Evolutionary conservation across 2,888 invertebrate genomes (phyloP).

Genomic region (Leptodirus hochenwartii): DNA sequence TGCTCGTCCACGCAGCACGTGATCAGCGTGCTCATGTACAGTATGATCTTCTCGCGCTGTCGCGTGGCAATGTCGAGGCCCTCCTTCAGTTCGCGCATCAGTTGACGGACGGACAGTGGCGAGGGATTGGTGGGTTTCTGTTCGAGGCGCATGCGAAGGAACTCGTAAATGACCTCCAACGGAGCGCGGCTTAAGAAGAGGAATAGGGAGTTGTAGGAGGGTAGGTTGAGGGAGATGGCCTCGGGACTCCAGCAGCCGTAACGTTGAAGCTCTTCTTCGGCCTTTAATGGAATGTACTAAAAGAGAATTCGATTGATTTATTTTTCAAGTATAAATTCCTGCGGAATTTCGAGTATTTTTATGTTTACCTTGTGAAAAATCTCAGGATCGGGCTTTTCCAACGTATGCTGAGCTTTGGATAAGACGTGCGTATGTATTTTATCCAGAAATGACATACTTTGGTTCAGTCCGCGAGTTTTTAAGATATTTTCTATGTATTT

Average conservation of each 20-base stretch:
- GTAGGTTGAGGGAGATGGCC: slow-evolving; percentile 57
- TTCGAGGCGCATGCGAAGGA: slow-evolving; percentile 68
- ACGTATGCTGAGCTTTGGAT: slow-evolving; percentile 49
- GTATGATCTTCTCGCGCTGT: slow-evolving; percentile 58
- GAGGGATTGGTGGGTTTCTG: slow-evolving; percentile 69
- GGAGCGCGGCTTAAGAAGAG: slow-evolving; percentile 72
- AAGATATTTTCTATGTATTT: slow-evolving; percentile 75
- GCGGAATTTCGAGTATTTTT: not conserved
- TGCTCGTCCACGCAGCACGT: too few species aligned
- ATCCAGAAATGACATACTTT: slow-evolving; percentile 63
- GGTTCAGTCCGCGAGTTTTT: slow-evolving; percentile 70
- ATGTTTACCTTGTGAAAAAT: slow-evolving; percentile 17
- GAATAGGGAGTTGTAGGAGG: slow-evolving; percentile 71
- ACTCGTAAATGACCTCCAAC: slow-evolving; percentile 84
- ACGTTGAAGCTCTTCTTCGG: slow-evolving; percentile 33
- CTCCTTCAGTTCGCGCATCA: slow-evolving; percentile 69
- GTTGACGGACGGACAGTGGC: slow-evolving; percentile 69
- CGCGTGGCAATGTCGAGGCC: slow-evolving; percentile 68
- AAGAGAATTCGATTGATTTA: not conserved
- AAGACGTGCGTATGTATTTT: slow-evolving; percentile 49
- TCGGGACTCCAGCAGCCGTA: slow-evolving; percentile 67
- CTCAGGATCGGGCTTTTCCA: slow-evolving; percentile 35
- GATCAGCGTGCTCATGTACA: slow-evolving; percentile 42
- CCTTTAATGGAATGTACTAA: slow-evolving; percentile 9
- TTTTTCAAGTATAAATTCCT: not conserved